These are phyloP conservation scores for Euphonia xanthogaster DNA, from an alignment of 2,797 vertebrate species.

Conservation along the genomic window DNA sequence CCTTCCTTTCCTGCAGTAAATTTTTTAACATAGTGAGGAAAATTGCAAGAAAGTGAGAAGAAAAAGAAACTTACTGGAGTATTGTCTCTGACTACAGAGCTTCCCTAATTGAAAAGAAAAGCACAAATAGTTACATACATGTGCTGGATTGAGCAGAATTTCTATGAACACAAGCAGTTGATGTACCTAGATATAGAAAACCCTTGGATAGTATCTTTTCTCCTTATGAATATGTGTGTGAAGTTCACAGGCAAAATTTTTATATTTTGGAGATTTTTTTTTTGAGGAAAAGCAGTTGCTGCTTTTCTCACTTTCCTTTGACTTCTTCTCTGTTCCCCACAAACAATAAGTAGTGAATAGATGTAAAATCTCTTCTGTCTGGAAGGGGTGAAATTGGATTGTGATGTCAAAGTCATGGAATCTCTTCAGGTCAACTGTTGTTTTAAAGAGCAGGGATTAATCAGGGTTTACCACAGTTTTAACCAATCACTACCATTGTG, in stretches of 20 bases:
- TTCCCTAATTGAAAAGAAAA: background rate
- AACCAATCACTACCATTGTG: slow-evolving; percentile 39
- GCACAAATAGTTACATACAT: background rate
- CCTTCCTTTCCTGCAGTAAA: background rate
- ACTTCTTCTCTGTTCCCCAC: background rate
- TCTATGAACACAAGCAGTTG: background rate
- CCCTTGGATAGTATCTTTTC: background rate
- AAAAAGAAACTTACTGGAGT: background rate
- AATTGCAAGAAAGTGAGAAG: background rate
- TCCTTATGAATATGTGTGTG: background rate
- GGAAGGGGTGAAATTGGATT: slow-evolving; percentile 51
- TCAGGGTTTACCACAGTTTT: slow-evolving; percentile 26
- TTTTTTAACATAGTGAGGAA: background rate
- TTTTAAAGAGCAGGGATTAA: slow-evolving; percentile 62
- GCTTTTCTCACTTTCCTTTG: background rate
- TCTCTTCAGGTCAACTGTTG: slow-evolving; percentile 56
- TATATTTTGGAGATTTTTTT: background rate
- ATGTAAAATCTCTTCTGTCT: background rate
- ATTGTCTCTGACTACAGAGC: background rate
- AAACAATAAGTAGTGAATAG: background rate
- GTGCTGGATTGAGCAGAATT: background rate
- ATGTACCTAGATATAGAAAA: background rate
- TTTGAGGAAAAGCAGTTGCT: background rate
- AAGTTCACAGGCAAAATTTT: background rate
- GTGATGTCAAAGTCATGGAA: slow-evolving; percentile 57